These are phyloP conservation scores for Ailuropoda melanoleuca DNA, from an alignment of 2,113 vertebrate species.

Conservation along the genomic window DNA sequence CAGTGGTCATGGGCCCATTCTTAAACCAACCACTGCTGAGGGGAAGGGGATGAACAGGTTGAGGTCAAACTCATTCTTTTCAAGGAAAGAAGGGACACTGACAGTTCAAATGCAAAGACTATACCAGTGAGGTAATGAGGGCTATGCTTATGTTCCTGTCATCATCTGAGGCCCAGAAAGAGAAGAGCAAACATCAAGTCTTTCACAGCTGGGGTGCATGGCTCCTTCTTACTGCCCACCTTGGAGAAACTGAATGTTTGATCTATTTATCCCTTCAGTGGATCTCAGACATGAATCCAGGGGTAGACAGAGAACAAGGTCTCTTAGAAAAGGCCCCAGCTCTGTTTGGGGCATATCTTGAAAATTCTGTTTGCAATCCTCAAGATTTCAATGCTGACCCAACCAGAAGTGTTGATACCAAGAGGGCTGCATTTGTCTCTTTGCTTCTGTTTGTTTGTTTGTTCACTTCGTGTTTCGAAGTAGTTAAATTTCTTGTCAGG, in stretches of 20 bases:
- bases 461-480: neutral
- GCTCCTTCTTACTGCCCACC: constrained; percentile 35
- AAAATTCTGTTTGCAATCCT: neutral
- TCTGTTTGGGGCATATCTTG: neutral
- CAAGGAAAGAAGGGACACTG: neutral
- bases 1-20: neutral
- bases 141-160: neutral
- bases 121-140: neutral
- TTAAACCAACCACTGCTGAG: too few species aligned
- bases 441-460: neutral
- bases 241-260: constrained; percentile 63
- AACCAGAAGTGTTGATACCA: neutral
- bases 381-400: constrained; percentile 11
- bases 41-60: neutral
- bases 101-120: neutral
- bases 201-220: constrained; percentile 60
- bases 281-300: constrained; percentile 44
- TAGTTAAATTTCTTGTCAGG: constrained; percentile 53
- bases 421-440: constrained; percentile 20
- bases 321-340: neutral
- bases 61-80: neutral
- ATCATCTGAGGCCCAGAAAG: constrained; percentile 69
- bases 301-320: constrained; percentile 24
- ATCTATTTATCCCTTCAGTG: neutral
- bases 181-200: constrained; percentile 61